Percentiles rank a stretch among this genome's conserved stretches.
Evolutionary conservation across 64 coral and sea anemone genomes (phyloP).

Genomic region (Stylophora pistillata): DNA sequence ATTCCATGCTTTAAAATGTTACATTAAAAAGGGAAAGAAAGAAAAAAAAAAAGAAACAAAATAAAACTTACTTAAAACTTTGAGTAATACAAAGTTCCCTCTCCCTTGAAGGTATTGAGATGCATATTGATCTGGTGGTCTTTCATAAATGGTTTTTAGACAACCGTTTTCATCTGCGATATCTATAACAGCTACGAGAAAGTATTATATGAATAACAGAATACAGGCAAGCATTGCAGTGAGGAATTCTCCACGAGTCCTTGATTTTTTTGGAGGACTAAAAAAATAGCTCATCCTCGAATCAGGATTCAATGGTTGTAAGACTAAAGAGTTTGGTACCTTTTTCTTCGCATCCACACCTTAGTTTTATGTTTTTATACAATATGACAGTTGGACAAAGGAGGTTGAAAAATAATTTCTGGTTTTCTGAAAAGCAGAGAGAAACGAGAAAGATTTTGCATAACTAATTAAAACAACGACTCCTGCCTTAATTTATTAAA

Average conservation of each 20-base stretch:
- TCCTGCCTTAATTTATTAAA: neutral
- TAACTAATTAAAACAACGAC: neutral
- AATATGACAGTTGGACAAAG: conserved; percentile 38
- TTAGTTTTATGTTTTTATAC: conserved; percentile 58
- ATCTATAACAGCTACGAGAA: conserved; percentile 53
- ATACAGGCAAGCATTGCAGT: neutral
- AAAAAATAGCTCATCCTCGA: too few relatives aligned
- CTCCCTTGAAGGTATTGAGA: conserved; percentile 44
- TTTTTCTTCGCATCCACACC: conserved; percentile 37
- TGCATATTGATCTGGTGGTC: conserved; percentile 42
- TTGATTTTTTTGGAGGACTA: neutral
- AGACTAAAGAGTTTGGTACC: neutral
- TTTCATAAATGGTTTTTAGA: conserved; percentile 43
- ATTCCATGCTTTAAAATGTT: too few relatives aligned
- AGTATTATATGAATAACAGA: neutral
- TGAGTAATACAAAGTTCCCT: conserved; percentile 41
- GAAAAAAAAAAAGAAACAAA: neutral
- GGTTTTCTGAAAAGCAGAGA: conserved; percentile 21
- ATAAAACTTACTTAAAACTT: conserved; percentile 23
- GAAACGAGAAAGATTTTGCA: neutral
- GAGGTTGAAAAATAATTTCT: conserved; percentile 48
- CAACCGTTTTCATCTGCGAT: conserved; percentile 62
- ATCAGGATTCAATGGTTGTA: too few relatives aligned
- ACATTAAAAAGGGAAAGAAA: too few relatives aligned
- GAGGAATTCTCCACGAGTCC: neutral